phyloP scores from a whole-genome alignment of 92 coral and sea anemone species.

The Phenganax stokvisi region DNA sequence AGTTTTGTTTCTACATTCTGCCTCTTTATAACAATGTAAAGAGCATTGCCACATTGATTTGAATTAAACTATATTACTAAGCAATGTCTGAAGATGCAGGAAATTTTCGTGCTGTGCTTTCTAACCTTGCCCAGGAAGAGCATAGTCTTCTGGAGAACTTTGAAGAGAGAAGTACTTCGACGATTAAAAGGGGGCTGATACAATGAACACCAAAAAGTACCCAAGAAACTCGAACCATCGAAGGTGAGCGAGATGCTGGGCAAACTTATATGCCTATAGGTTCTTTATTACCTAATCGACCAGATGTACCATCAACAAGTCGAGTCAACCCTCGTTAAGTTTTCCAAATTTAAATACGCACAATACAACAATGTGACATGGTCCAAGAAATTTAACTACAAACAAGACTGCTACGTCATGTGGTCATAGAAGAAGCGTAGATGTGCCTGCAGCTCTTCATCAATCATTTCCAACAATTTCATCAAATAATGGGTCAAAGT shows the following conservation, averaged over 20 bases:
- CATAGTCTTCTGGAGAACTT: conserved; percentile 45
- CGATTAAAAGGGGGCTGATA: conserved; percentile 46
- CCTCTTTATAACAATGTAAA: neutral
- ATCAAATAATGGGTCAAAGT: conserved; percentile 20
- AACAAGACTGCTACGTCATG: neutral
- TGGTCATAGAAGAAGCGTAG: conserved; percentile 27
- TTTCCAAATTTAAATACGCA: conserved; percentile 18
- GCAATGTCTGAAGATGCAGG: conserved; percentile 19
- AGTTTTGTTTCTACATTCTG: neutral
- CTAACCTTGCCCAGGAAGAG: conserved; percentile 51
- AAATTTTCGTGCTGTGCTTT: conserved; percentile 44
- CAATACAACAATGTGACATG: neutral
- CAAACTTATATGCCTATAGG: conserved; percentile 5
- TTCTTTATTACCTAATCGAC: neutral
- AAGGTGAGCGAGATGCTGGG: conserved; percentile 24
- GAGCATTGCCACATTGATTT: too few relatives aligned
- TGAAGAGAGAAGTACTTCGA: conserved; percentile 27
- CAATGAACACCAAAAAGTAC: conserved; percentile 16
- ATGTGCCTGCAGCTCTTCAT: conserved; percentile 44
- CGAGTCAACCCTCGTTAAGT: neutral
- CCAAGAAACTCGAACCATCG: conserved; percentile 16
- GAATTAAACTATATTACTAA: too few relatives aligned
- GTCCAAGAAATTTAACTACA: neutral
- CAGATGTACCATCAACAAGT: neutral
- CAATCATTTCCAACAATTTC: conserved; percentile 50